A percentile compares a stretch with the other conserved stretches of the same genome.
phyloP scores from a whole-genome alignment of 2,113 vertebrate species.

The Axis porcinus region DNA sequence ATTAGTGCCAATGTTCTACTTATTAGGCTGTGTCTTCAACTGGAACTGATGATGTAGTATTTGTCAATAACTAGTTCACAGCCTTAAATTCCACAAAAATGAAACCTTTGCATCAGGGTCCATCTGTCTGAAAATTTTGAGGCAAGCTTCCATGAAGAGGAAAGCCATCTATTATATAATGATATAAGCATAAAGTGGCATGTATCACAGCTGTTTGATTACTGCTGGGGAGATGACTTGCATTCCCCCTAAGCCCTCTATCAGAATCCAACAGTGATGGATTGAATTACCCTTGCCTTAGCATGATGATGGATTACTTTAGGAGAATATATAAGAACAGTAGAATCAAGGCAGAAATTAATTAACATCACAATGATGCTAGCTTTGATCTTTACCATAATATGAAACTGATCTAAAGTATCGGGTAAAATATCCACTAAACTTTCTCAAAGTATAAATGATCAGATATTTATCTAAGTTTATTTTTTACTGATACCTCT shows the following conservation, averaged over 20 bases:
- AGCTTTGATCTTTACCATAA: constrained; percentile 64
- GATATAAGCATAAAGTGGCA: constrained; percentile 82
- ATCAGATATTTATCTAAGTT: not conserved
- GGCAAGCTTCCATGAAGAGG: constrained; percentile 76
- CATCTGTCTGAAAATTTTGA: constrained; percentile 81
- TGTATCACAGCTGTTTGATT: constrained; percentile 87
- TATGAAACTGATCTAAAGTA: constrained; percentile 50
- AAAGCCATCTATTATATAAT: constrained; percentile 82
- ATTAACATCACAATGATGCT: constrained; percentile 71
- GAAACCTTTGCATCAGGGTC: constrained; percentile 79
- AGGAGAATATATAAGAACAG: constrained; percentile 72
- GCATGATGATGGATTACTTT: constrained; percentile 82
- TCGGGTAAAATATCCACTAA: constrained; percentile 34
- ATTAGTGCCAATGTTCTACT: constrained; percentile 89
- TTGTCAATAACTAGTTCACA: constrained; percentile 87
- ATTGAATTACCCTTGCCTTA: constrained; percentile 80
- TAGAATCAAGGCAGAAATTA: constrained; percentile 79
- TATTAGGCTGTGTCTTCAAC: constrained; percentile 87
- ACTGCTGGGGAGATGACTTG: constrained; percentile 80
- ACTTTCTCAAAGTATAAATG: constrained; percentile 48
- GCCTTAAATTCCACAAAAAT: constrained; percentile 81
- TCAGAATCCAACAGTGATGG: constrained; percentile 82
- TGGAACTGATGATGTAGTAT: constrained; percentile 87
- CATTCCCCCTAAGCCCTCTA: constrained; percentile 75
- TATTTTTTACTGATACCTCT: not conserved